Base-by-base conservation (phyloP, 2,888 invertebrate genomes). In the Quadroppia sp. region DNA sequence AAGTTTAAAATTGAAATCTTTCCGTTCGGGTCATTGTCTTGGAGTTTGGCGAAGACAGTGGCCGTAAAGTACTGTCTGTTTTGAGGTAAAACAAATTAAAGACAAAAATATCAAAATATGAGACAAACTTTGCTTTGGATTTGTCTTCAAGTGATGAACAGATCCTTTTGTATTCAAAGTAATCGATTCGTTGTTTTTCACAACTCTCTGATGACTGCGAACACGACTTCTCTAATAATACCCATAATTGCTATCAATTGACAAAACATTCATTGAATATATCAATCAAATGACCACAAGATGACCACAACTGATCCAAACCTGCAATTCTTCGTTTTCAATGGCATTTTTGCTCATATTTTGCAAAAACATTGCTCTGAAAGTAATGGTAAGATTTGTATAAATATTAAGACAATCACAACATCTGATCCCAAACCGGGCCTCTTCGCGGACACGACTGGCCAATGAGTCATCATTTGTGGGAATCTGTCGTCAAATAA, bases 1-100 rank as follows among this genome's bases (percentile, higher is more conserved):
- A 97, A 86, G 0, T 92, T 90, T 82, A 90, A 90, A 23, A 94
- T 92, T 25, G 92, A 89, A 40, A 97, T 90, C 74, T 91, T 86
- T 0, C 94, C 94, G 79, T 90, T 89, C 0, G 90, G 88, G 81
- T 96, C 95, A 0, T 89, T 88, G 56, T 71, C 71, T 75, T 91
- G 90, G 3, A 97, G 84, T 77, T 93, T 91, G 0, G 92, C 91
- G 82, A 94, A 97, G 17, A 93, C 88, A 78, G 88, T 88, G 0
- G 94, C 89, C 42, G 90, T 92, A 80, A 97, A 89, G 78, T 93
- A 95, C 50, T 71, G 23, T 61, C 74, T 61, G 17, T 20, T 42
- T 2, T n/a, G n/a, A n/a, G n/a, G n/a, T n/a, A n/a, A n/a, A 45
- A 6, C 32, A 23, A 23, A 28, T 1, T n/a, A 45, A 73, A 42